Conservation (phyloP, 2,797 vertebrate species). For the Falco cherrug region DNA sequence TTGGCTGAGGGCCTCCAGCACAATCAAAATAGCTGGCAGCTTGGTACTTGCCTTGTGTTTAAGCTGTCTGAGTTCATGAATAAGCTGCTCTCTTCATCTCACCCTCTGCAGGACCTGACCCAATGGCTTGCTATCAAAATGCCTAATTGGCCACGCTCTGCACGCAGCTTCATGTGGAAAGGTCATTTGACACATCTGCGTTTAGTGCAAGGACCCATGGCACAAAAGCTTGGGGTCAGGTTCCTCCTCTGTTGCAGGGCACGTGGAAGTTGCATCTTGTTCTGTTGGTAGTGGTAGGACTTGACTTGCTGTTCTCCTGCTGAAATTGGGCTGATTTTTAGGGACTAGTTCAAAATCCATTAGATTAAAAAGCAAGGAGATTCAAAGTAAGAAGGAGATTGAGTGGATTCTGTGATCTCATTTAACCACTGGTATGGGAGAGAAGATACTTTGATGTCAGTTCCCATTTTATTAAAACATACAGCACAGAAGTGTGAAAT, state of each 20-base stretch:
- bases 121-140: background rate
- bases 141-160: background rate
- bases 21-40: background rate
- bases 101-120: background rate
- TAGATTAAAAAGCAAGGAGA: background rate
- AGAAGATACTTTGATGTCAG: background rate
- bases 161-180: background rate
- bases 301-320: background rate
- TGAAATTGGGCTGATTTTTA: background rate
- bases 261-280: accelerated
- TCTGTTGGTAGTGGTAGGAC: background rate
- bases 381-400: background rate
- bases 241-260: background rate
- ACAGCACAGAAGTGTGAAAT: background rate
- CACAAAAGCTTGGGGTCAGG: background rate
- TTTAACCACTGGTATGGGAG: background rate
- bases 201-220: background rate
- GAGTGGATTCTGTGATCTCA: background rate
- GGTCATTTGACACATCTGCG: too few relatives aligned
- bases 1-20: background rate
- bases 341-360: background rate
- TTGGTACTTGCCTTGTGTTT: background rate
- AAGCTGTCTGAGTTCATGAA: background rate
- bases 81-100: background rate
- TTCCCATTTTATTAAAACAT: background rate